Evolutionary conservation across 2,113 vertebrate genomes (phyloP), one percentile per base, ranked within the genome.

Genomic region (Polypterus senegalus): DNA sequence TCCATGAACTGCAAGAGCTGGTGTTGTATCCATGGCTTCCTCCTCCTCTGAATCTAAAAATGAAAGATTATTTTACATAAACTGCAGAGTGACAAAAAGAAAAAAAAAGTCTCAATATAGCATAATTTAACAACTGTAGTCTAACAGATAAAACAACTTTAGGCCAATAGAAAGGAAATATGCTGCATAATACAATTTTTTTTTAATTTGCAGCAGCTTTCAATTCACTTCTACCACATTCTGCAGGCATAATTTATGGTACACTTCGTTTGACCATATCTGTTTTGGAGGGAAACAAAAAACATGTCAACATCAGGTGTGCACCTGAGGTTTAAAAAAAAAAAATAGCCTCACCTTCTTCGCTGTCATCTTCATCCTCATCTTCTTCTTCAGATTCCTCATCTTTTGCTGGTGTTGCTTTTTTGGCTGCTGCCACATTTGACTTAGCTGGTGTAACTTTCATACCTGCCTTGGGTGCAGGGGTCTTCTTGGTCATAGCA

Each of bases 21-120:
- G 87, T 4, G 88, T 66, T 1, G 79, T 87, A 57, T 96, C 94
- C 93, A 97, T 96, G 52, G 79, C 73, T 69, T 93, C 92, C 48
- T 96, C 85, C 6, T 47, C 84, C 54, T 96, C 95, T 7, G 92
- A 96, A 3, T 91, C 91, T 96, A 57, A 67, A 81, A 57, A 1
- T 48, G 48, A 46, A 9, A 4, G 61, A 10, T 8, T 47, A 10
- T 8, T 47, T n/a, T 6, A 46, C 2, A 3, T 27, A 27, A 46
- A 61, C 46, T 46, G 27, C 8, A 53, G 7, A 27, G 27, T 27
- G 27, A 2, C 10, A 6, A 2, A 46, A 46, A 7, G 27, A 27
- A 59, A 44, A 9, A 44, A 3, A 9, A 3, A 58, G 3, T 43
- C 5, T 3, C 6, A 2, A 44, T 8, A 5, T 46, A 6, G 43